phyloP scores from a whole-genome alignment of 2,888 invertebrate genomes.

The Biston betularia region DNA sequence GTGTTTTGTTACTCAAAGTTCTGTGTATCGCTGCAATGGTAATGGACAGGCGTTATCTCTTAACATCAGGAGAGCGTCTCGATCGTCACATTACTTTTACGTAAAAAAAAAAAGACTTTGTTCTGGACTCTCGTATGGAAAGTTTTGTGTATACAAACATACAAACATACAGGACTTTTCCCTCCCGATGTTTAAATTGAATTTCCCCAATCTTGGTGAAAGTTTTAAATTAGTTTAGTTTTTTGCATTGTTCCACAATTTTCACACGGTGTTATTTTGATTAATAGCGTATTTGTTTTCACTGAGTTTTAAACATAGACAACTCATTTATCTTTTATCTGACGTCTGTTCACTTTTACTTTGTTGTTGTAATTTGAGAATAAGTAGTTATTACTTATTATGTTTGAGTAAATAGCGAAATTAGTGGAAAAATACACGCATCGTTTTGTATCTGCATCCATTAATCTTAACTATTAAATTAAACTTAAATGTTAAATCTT shows the following conservation, averaged over 20 bases:
- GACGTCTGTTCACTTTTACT: slow-evolving; percentile 41
- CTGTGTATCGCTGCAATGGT: too few species aligned
- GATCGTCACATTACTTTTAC: too few species aligned
- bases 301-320: slow-evolving; percentile 23
- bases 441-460: neutral
- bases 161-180: neutral
- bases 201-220: slow-evolving; percentile 47
- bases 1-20: too few species aligned
- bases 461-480: slow-evolving; percentile 5
- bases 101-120: too few species aligned
- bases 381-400: neutral
- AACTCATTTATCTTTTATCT: slow-evolving; percentile 38
- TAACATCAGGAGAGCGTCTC: too few species aligned
- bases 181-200: neutral
- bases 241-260: slow-evolving; percentile 55
- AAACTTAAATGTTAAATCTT: neutral
- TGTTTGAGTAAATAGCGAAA: slow-evolving; percentile 5
- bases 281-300: slow-evolving; percentile 41
- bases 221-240: slow-evolving; percentile 53
- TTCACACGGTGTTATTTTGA: slow-evolving; percentile 61
- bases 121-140: too few species aligned
- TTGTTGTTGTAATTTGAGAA: slow-evolving; percentile 26
- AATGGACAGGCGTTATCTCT: too few species aligned
- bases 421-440: slow-evolving; percentile 21
- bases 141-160: neutral